These are phyloP conservation scores for Hymenochirus boettgeri DNA, from an alignment of 2,113 vertebrate genomes.

Conservation along the genomic window DNA sequence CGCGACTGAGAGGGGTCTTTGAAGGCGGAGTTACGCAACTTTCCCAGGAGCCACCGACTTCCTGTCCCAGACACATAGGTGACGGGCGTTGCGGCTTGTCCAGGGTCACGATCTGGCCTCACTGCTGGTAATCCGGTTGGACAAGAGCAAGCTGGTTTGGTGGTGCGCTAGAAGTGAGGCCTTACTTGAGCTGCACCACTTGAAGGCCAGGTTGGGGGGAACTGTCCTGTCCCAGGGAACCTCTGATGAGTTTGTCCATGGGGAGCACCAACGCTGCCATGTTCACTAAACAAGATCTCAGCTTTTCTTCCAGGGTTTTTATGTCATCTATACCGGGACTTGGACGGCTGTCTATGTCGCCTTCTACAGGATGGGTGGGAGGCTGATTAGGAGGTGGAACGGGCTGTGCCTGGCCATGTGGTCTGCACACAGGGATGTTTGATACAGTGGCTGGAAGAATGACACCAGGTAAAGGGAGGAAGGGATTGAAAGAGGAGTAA, in stretches of 20 bases:
- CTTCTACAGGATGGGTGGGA: slow-evolving; percentile 77
- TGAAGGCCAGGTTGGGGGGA: slow-evolving; percentile 64
- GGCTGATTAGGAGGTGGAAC: slow-evolving; percentile 73
- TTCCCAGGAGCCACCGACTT: slow-evolving; percentile 51
- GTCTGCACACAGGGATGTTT: slow-evolving; percentile 77
- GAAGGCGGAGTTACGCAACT: slow-evolving; percentile 63
- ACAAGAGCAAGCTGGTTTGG: slow-evolving; percentile 75
- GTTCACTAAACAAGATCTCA: slow-evolving; percentile 94
- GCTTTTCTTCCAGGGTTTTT: slow-evolving; percentile 89
- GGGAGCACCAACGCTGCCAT: slow-evolving; percentile 61
- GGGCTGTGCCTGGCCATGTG: slow-evolving; percentile 82
- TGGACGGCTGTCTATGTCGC: slow-evolving; percentile 72
- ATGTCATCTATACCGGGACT: slow-evolving; percentile 93
- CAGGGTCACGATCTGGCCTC: slow-evolving; percentile 69
- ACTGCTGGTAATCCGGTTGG: slow-evolving; percentile 63
- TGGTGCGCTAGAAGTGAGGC: slow-evolving; percentile 61
- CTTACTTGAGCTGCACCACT: slow-evolving; percentile 69
- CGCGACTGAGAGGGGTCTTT: slow-evolving; percentile 78
- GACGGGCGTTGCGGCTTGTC: slow-evolving; percentile 64
- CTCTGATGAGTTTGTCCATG: slow-evolving; percentile 61
- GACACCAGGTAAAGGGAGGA: slow-evolving; percentile 54
- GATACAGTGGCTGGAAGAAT: slow-evolving; percentile 66
- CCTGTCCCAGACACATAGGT: slow-evolving; percentile 62
- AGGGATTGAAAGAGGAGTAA: slow-evolving; percentile 60
- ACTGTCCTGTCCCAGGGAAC: slow-evolving; percentile 60